A percentile compares a stretch with the other conserved stretches of the same genome.
Conservation (phyloP, 2,888 invertebrate species). For the Volucella bombylans region DNA sequence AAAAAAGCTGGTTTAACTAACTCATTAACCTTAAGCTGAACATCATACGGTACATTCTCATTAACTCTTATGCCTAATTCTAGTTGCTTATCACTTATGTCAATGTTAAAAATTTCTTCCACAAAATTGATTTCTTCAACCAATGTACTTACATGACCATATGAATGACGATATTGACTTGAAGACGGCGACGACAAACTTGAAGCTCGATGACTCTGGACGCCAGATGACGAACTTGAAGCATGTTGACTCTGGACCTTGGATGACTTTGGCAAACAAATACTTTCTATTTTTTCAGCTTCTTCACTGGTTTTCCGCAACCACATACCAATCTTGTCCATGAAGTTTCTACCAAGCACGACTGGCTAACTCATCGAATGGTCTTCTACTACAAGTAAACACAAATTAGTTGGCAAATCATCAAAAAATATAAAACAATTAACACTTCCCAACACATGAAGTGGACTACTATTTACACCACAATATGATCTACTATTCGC, state of each 20-base stretch:
- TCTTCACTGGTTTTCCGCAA: constrained; percentile 21
- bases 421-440: constrained; percentile 55
- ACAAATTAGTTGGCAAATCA: constrained; percentile 27
- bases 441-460: constrained; percentile 41
- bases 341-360: constrained; percentile 59
- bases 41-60: constrained; percentile 10
- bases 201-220: background rate
- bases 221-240: background rate
- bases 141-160: constrained; percentile 39
- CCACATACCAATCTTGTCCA: constrained; percentile 43
- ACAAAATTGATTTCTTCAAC: constrained; percentile 28
- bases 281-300: constrained; percentile 25
- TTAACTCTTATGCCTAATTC: constrained; percentile 40
- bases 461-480: constrained; percentile 59
- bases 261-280: background rate
- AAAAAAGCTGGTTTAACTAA: constrained; percentile 38
- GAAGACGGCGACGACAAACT: background rate
- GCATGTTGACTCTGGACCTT: constrained; percentile 9
- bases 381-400: constrained; percentile 56
- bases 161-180: constrained; percentile 17
- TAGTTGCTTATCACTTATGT: constrained; percentile 20
- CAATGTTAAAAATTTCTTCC: constrained; percentile 55
- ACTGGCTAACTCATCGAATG: constrained; percentile 55
- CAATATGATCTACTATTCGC: constrained; percentile 42
- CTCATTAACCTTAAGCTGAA: constrained; percentile 4